A percentile compares a stretch with the other conserved stretches of the same genome.
These are phyloP conservation scores for Drosophila takahashii DNA, from an alignment of 1,140 invertebrate species.

Conservation along the genomic window DNA sequence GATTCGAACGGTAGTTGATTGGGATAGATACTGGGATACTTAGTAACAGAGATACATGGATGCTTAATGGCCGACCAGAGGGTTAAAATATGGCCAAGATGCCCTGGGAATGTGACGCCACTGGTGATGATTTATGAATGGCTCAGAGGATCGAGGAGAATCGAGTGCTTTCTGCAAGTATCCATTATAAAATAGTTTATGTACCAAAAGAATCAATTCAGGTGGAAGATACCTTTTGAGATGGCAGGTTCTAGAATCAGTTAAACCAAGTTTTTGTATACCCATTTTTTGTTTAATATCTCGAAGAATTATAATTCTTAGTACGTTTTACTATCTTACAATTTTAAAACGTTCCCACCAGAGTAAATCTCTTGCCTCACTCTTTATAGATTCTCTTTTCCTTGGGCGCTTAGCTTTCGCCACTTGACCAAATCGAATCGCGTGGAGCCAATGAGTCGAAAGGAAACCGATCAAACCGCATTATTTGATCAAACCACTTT, in stretches of 20 bases:
- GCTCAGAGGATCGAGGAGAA: neutral
- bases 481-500: constrained; percentile 37
- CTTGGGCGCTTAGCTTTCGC: constrained; percentile 26
- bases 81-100: constrained; percentile 15
- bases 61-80: constrained; percentile 30
- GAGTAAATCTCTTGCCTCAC: neutral
- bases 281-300: too few relatives aligned
- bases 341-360: neutral
- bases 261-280: neutral
- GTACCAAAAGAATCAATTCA: neutral
- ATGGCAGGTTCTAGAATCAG: neutral
- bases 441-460: neutral
- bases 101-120: neutral
- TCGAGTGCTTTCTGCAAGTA: neutral
- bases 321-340: neutral
- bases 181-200: neutral
- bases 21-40: constrained; percentile 12
- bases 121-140: constrained; percentile 29
- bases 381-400: neutral
- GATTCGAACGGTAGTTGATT: constrained; percentile 72
- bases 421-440: constrained; percentile 36
- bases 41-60: constrained; percentile 8
- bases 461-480: constrained; percentile 29
- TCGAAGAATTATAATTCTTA: too few relatives aligned
- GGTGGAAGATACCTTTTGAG: neutral